These are phyloP conservation scores for Baccha elongata DNA, from an alignment of 2,888 invertebrate genomes.

Conservation along the genomic window DNA sequence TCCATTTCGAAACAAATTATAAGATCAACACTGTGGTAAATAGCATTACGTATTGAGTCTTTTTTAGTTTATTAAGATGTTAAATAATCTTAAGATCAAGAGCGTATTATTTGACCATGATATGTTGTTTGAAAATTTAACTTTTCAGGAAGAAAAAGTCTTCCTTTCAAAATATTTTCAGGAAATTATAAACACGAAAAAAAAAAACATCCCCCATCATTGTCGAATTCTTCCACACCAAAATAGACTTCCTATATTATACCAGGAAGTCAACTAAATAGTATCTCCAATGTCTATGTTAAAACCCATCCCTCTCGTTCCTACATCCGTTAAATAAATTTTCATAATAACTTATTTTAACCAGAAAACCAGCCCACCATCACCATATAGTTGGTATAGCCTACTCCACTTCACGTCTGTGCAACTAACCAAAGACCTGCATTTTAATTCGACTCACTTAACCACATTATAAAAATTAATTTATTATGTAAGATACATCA, in stretches of 20 bases:
- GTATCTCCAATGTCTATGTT: slow-evolving; percentile 30
- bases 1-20: not conserved
- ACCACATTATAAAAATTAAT: slow-evolving; percentile 35
- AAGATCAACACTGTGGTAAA: not conserved
- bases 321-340: not conserved
- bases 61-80: not conserved
- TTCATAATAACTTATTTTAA: not conserved
- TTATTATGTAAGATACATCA: slow-evolving; percentile 43
- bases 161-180: not conserved
- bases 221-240: not conserved
- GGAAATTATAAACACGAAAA: not conserved
- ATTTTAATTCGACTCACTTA: slow-evolving; percentile 59
- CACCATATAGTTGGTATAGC: slow-evolving; percentile 45
- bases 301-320: not conserved
- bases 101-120: too few species aligned
- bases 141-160: not conserved
- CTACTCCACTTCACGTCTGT: slow-evolving; percentile 67
- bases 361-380: not conserved
- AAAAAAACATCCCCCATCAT: not conserved
- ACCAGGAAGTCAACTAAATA: slow-evolving; percentile 10
- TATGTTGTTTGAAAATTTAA: slow-evolving; percentile 3
- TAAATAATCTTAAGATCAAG: slow-evolving; percentile 9
- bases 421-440: slow-evolving; percentile 62
- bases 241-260: slow-evolving; percentile 11
- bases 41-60: not conserved